Percentiles rank a stretch among this genome's conserved stretches.
These are phyloP conservation scores for Alloscopus bannaensis DNA, from an alignment of 2,888 invertebrate species.

Conservation along the genomic window DNA sequence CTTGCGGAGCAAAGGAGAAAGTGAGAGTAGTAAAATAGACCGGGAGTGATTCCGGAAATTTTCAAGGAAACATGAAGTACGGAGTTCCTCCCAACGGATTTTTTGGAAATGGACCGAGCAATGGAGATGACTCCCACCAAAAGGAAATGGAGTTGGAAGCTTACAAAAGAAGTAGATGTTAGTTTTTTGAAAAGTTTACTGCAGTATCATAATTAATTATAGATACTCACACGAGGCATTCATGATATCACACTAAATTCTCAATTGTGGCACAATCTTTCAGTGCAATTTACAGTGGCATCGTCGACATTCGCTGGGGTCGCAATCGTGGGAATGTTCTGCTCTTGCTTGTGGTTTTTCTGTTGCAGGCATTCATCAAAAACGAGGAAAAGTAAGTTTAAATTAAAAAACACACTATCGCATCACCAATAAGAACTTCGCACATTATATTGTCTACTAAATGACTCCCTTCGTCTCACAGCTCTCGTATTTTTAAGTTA, in stretches of 20 bases:
- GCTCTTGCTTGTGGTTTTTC: conserved; percentile 53
- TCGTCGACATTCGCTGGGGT: conserved; percentile 56
- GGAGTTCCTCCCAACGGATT: conserved; percentile 38
- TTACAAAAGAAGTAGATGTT: conserved; percentile 30
- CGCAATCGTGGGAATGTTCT: conserved; percentile 56
- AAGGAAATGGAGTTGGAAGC: conserved; percentile 39
- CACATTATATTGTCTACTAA: too few species aligned
- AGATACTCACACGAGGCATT: too few species aligned
- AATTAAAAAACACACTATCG: too few species aligned
- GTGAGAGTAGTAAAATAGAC: too few species aligned
- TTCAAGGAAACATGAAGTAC: not conserved
- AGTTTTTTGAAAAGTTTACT: conserved; percentile 11
- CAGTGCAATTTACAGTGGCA: conserved; percentile 57
- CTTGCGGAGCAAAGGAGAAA: too few species aligned
- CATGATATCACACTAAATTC: too few species aligned
- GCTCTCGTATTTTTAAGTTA: too few species aligned
- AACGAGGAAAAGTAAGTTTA: conserved; percentile 54
- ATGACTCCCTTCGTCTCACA: too few species aligned
- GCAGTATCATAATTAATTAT: too few species aligned
- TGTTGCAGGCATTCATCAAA: conserved; percentile 51
- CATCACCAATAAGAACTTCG: too few species aligned
- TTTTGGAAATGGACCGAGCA: conserved; percentile 42
- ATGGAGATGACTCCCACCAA: conserved; percentile 23
- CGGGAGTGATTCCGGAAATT: too few species aligned
- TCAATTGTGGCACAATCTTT: not conserved